phyloP scores from a whole-genome alignment of 2,113 vertebrate species.

The Riparia riparia region DNA sequence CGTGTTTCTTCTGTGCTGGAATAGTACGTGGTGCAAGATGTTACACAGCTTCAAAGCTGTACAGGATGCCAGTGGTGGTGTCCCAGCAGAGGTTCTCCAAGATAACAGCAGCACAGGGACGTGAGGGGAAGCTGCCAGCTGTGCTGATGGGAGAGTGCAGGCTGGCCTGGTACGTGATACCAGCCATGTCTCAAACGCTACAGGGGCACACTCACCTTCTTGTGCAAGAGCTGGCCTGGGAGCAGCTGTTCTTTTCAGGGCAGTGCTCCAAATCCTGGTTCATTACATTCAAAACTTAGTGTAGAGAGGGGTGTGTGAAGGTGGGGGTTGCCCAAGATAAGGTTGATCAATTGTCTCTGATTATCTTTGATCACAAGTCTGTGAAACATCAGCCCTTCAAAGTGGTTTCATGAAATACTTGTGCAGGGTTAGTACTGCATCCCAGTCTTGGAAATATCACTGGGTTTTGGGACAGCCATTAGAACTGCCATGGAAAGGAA shows the following conservation, averaged over 20 bases:
- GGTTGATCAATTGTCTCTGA: neutral
- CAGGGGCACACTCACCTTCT: neutral
- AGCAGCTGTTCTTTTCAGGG: fast-evolving
- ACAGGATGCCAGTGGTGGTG: neutral
- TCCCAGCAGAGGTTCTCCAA: neutral
- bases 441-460: neutral
- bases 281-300: neutral
- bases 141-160: neutral
- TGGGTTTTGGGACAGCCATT: neutral
- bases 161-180: neutral
- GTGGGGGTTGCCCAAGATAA: neutral
- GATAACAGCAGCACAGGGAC: neutral
- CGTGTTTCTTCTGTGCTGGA: neutral
- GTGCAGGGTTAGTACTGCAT: neutral
- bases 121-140: neutral
- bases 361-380: neutral
- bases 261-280: neutral
- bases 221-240: neutral
- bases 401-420: neutral
- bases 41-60: neutral
- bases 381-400: neutral
- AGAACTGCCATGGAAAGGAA: neutral
- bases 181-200: fast-evolving
- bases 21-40: neutral
- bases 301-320: too few species aligned